phyloP scores from a whole-genome alignment of 30 jellyfish, hydroid and myxozoan species.

The Aurelia sp. region DNA sequence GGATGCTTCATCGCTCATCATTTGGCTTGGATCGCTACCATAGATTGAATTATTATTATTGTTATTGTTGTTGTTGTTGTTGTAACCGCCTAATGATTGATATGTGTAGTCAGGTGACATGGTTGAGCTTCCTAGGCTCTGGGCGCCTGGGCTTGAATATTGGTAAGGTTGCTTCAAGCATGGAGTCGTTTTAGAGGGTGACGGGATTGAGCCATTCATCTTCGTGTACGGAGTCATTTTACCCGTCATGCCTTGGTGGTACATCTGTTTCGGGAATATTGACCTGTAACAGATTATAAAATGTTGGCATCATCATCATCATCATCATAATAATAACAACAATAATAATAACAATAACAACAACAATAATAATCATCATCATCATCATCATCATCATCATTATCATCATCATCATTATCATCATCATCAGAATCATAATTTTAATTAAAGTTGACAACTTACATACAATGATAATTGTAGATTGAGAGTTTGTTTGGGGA shows the following conservation, averaged over 20 bases:
- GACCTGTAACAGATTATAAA: conserved; percentile 61
- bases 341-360: no score
- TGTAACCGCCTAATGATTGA: conserved; percentile 69
- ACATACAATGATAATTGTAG: no score
- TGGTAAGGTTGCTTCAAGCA: conserved; percentile 89
- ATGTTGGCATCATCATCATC: no score
- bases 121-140: conserved; percentile 58
- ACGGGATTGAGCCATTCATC: conserved; percentile 81
- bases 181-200: conserved; percentile 85
- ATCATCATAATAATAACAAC: no score
- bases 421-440: no score
- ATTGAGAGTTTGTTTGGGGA: no score
- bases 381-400: no score
- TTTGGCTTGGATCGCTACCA: conserved; percentile 84
- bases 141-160: conserved; percentile 71
- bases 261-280: conserved; percentile 94
- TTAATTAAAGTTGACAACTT: no score
- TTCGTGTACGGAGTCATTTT: conserved; percentile 89
- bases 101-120: conserved; percentile 90
- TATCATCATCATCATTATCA: no score
- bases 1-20: conserved; percentile 94
- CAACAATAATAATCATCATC: no score
- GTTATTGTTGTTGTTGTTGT: conserved; percentile 54
- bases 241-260: conserved; percentile 82
- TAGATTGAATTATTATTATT: conserved; percentile 66